Conservation (phyloP, 1,140 invertebrate genomes). For the Delia radicum region DNA sequence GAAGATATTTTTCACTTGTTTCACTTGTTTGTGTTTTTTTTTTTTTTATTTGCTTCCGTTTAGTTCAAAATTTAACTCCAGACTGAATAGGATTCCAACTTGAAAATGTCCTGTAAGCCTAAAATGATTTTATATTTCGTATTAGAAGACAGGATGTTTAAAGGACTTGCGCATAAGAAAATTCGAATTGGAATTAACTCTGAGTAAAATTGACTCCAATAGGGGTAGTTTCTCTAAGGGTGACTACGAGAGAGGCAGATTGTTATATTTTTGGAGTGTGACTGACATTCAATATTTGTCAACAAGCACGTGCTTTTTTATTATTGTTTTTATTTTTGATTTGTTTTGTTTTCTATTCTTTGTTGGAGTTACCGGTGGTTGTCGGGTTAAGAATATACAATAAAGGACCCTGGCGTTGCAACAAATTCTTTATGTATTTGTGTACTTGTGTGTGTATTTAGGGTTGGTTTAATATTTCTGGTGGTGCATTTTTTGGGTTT, state of each 20-base stretch:
- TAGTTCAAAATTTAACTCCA: slow-evolving; percentile 55
- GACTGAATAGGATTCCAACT: slow-evolving; percentile 43
- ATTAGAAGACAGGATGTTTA: slow-evolving; percentile 41
- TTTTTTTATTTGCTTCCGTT: slow-evolving; percentile 43
- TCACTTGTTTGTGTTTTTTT: slow-evolving; percentile 35
- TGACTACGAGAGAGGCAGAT: neutral
- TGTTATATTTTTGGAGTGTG: too few relatives aligned
- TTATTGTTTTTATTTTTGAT: slow-evolving; percentile 3
- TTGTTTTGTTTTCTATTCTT: neutral
- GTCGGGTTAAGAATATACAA: neutral
- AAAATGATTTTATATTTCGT: neutral
- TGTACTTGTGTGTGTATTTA: neutral
- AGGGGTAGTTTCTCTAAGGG: neutral
- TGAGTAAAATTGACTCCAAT: neutral
- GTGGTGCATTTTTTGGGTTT: neutral
- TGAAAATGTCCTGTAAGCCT: slow-evolving; percentile 38
- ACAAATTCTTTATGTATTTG: neutral
- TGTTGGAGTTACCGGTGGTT: neutral
- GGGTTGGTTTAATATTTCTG: neutral
- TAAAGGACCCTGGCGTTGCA: neutral
- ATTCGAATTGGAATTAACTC: slow-evolving; percentile 10
- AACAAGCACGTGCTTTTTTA: slow-evolving; percentile 5
- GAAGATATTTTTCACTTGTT: slow-evolving; percentile 37
- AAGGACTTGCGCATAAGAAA: slow-evolving; percentile 51
- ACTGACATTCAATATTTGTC: neutral